Evolutionary conservation across 1,140 invertebrate species (phyloP), one percentile per base, ranked within the genome.

Genomic region (Micrasema minimum): DNA sequence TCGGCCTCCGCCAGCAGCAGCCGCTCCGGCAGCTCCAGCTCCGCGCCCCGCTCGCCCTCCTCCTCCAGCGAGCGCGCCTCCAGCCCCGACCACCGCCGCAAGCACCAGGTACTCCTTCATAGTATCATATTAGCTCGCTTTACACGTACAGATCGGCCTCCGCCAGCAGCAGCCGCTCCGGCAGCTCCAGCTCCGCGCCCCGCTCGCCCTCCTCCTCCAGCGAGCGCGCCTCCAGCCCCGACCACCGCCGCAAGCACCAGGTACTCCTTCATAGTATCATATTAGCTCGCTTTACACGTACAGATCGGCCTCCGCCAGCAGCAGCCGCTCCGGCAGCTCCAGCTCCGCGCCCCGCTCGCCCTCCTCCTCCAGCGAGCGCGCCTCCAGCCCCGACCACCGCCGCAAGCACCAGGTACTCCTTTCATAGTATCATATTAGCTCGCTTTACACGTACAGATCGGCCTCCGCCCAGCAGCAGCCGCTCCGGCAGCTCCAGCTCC

Each of bases 311-410:
- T 85, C 85, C 68, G 81, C 79, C 26, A 82, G 78, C 35, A 75
- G 71, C 59, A 82, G 85, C 76, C 80, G 81, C 35, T 85, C 81
- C 48, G 81, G 79, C 69, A 77, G 77, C 72, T 82, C 84, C 75
- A 81, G 82, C 75, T 81, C 84, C 75, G 77, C 68, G 78, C 84
- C 31, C 77, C 79, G 65, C 78, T 80, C 69, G 77, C 79, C 75
- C 71, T 87, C 85, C 22, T 78, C 82, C 66, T 83, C 82, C 69
- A 85, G 84, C 74, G 84, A 82, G 38, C 82, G 84, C 66, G 78
- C 77, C 53, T 79, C 71, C 23, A 79, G 79, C 31, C 79, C 80
- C n/a, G 78, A 77, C 74, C 77, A 78, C 53, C 72, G 77, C 11
- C 72, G 75, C 41, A 66, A 76, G 61, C 69, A 81, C 76, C 55